Conservation (phyloP, 1,140 invertebrate genomes). For the Vanessa atalanta region DNA sequence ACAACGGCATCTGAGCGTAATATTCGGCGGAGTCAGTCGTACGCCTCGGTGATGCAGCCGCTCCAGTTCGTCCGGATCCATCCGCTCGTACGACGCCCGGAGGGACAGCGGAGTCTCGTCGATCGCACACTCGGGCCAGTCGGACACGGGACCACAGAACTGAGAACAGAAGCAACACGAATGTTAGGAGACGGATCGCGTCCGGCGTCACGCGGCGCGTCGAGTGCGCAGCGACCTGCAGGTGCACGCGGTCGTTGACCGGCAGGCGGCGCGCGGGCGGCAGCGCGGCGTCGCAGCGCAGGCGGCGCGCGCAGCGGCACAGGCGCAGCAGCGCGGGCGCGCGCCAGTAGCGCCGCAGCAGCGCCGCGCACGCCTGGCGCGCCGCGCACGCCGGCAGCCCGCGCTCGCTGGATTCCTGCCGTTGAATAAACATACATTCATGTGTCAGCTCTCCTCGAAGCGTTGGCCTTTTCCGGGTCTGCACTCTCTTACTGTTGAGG, state of each 20-base stretch:
- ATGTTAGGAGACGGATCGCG: not conserved
- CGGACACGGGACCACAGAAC: conserved; percentile 63
- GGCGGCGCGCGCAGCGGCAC: conserved; percentile 60
- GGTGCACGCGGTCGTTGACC: conserved; percentile 64
- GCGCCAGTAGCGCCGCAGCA: conserved; percentile 66
- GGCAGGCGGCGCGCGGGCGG: conserved; percentile 30
- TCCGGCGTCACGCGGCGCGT: not conserved
- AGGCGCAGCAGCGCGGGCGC: conserved; percentile 59
- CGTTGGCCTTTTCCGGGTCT: too few relatives aligned
- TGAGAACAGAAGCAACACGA: conserved; percentile 42
- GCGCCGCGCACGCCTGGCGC: conserved; percentile 58
- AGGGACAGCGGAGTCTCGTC: conserved; percentile 52
- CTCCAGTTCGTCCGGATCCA: conserved; percentile 69
- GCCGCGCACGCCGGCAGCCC: conserved; percentile 50
- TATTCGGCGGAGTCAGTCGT: conserved; percentile 61
- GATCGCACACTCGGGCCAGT: conserved; percentile 56
- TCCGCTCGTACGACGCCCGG: conserved; percentile 46
- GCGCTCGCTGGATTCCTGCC: conserved; percentile 70
- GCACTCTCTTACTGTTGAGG: too few relatives aligned
- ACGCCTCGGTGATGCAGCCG: conserved; percentile 59
- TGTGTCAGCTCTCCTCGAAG: too few relatives aligned
- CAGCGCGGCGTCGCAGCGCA: conserved; percentile 56
- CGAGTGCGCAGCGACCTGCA: conserved; percentile 50
- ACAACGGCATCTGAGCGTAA: conserved; percentile 61
- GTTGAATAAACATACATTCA: too few relatives aligned